phyloP scores from a whole-genome alignment of 2,888 invertebrate species.

The Cataglyphis albicans region DNA sequence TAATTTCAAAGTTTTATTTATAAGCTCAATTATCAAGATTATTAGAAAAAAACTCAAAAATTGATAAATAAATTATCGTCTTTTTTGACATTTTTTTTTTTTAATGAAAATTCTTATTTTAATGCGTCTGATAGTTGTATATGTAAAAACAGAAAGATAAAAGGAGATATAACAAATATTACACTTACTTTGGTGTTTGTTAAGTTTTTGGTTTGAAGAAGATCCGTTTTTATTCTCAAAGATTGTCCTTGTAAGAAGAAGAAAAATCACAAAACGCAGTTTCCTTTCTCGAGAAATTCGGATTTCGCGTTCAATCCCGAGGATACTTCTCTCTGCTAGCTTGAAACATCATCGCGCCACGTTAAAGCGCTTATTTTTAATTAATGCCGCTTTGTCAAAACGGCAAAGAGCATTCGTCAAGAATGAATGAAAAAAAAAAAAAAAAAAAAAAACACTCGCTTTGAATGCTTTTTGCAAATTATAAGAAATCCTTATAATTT shows the following conservation, averaged over 20 bases:
- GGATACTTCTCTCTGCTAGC: slow-evolving; percentile 15
- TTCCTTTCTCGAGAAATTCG: not conserved
- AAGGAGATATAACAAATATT: not conserved
- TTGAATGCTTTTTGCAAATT: not conserved
- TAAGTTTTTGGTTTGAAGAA: slow-evolving; percentile 9
- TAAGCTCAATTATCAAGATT: not conserved
- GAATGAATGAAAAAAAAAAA: not conserved
- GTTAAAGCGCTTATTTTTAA: not conserved
- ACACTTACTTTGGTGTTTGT: slow-evolving; percentile 38
- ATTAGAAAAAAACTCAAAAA: slow-evolving; percentile 8
- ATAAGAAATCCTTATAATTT: not conserved
- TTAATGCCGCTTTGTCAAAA: not conserved
- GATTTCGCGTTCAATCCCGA: slow-evolving; percentile 6
- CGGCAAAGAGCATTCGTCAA: not conserved
- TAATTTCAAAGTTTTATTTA: not conserved
- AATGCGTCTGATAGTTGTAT: not conserved
- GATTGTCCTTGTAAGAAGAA: not conserved
- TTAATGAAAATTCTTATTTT: not conserved
- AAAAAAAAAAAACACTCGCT: not conserved
- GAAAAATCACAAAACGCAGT: not conserved
- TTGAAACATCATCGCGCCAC: not conserved
- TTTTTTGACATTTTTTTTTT: not conserved
- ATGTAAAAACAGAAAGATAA: not conserved
- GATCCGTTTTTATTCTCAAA: not conserved
- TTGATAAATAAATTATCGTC: not conserved